A percentile compares a stretch with the other conserved stretches of the same genome.
Evolutionary conservation across 2,113 vertebrate genomes (phyloP).

Genomic region (Microcebus lehilahytsara): DNA sequence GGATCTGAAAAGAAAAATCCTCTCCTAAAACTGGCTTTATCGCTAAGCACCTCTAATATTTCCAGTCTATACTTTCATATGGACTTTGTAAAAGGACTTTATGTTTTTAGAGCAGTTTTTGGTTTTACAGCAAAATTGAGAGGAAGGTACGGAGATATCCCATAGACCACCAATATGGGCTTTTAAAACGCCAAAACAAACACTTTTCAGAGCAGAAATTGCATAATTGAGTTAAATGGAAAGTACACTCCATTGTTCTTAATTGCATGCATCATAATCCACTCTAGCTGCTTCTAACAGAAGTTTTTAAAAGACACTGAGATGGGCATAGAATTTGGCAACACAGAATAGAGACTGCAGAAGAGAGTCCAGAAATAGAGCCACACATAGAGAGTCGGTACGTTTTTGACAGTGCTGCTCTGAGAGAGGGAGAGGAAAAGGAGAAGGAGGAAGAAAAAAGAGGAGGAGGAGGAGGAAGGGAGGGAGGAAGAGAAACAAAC

Average conservation of each 20-base stretch:
- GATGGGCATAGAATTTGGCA: neutral
- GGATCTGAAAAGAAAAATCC: neutral
- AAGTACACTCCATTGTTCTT: neutral
- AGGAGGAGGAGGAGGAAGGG: neutral
- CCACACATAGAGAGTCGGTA: fast-evolving
- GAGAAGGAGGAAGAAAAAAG: neutral
- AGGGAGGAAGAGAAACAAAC: neutral
- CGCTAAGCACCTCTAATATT: neutral
- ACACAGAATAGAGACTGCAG: neutral
- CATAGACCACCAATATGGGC: too few relatives aligned
- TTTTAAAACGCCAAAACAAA: neutral
- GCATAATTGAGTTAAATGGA: neutral
- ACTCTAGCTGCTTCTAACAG: neutral
- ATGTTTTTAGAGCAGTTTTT: neutral
- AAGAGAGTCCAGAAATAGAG: neutral
- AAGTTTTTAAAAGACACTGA: neutral
- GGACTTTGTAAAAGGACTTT: neutral
- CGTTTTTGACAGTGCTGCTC: neutral
- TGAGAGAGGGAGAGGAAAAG: neutral
- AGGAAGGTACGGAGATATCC: neutral
- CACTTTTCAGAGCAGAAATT: neutral
- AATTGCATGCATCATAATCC: neutral
- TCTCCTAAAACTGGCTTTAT: neutral
- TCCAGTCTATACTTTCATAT: neutral
- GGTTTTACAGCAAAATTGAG: neutral